phyloP scores from a whole-genome alignment of 2,888 invertebrate genomes.

The Apodemia hepburni region DNA sequence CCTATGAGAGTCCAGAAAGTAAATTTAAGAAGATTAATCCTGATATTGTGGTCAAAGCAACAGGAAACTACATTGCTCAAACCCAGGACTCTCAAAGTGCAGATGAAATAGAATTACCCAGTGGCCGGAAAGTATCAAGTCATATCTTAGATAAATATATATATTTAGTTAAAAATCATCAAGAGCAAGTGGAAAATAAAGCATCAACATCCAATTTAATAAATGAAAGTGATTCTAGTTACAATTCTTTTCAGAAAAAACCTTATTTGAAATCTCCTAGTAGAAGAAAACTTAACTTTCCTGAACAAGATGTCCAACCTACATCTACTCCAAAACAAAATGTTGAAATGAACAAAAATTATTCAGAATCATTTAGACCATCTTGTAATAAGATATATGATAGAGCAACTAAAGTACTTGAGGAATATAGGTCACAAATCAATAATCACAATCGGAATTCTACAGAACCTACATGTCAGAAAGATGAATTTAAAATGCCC shows the following conservation, averaged over 20 bases:
- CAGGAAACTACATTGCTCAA: constrained; percentile 61
- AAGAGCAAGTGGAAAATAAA: constrained; percentile 35
- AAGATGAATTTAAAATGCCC: constrained; percentile 64
- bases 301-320: constrained; percentile 60
- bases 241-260: constrained; percentile 33
- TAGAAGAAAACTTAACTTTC: constrained; percentile 56
- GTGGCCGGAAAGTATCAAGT: constrained; percentile 55
- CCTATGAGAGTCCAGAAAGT: constrained; percentile 60
- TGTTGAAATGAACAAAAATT: constrained; percentile 37
- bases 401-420: constrained; percentile 62
- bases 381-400: constrained; percentile 69
- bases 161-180: constrained; percentile 61
- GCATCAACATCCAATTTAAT: constrained; percentile 16
- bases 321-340: constrained; percentile 65
- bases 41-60: constrained; percentile 64
- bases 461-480: constrained; percentile 28
- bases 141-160: constrained; percentile 67
- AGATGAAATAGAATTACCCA: constrained; percentile 54
- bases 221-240: constrained; percentile 23
- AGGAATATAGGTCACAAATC: constrained; percentile 61
- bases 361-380: constrained; percentile 54
- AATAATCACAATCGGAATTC: constrained; percentile 44
- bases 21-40: constrained; percentile 48
- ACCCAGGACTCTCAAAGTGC: constrained; percentile 49
- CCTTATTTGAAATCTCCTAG: constrained; percentile 47